Evolutionary conservation across 37 sponge, comb jelly and placozoan species (phyloP).

Genomic region (Agelas oroides): DNA sequence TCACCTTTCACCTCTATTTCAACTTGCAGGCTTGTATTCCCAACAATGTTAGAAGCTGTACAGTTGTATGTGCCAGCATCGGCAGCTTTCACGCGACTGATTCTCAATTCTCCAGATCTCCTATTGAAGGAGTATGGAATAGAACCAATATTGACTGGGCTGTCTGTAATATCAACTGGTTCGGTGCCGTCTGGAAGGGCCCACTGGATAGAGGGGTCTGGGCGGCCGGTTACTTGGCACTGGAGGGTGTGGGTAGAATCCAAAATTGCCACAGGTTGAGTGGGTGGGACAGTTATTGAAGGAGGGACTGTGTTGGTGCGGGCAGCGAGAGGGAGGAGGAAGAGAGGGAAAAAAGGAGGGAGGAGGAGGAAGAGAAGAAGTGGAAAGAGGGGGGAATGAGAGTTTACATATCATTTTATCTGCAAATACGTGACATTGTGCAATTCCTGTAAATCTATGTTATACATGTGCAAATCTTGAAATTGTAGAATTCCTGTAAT

Average conservation of each 20-base stretch:
- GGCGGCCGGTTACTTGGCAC: slow-evolving; percentile 38
- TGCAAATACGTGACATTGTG: too few relatives aligned
- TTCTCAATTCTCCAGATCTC: slow-evolving; percentile 1
- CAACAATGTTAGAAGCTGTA: slow-evolving; percentile 36
- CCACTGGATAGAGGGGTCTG: slow-evolving; percentile 40
- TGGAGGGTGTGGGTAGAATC: not conserved
- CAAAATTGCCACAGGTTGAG: slow-evolving; percentile 6
- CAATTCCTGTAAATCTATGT: too few relatives aligned
- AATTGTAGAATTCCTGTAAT: too few relatives aligned
- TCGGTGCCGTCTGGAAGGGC: not conserved
- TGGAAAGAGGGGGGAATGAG: not conserved
- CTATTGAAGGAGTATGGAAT: not conserved
- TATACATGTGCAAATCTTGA: too few relatives aligned
- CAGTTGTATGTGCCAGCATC: slow-evolving; percentile 47
- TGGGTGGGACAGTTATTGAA: not conserved
- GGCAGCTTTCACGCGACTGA: not conserved
- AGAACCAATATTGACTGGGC: not conserved
- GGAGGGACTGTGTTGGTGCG: slow-evolving; percentile 45
- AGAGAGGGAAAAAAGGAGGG: not conserved
- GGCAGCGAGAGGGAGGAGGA: too few relatives aligned
- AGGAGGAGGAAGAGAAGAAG: not conserved
- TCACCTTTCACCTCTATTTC: slow-evolving; percentile 43
- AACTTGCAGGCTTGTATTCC: not conserved
- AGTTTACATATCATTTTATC: too few relatives aligned
- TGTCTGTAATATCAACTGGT: not conserved